A percentile compares a stretch with the other conserved stretches of the same genome.
These are phyloP conservation scores for Pimpla rufipes DNA, from an alignment of 2,888 invertebrate species.

Conservation along the genomic window DNA sequence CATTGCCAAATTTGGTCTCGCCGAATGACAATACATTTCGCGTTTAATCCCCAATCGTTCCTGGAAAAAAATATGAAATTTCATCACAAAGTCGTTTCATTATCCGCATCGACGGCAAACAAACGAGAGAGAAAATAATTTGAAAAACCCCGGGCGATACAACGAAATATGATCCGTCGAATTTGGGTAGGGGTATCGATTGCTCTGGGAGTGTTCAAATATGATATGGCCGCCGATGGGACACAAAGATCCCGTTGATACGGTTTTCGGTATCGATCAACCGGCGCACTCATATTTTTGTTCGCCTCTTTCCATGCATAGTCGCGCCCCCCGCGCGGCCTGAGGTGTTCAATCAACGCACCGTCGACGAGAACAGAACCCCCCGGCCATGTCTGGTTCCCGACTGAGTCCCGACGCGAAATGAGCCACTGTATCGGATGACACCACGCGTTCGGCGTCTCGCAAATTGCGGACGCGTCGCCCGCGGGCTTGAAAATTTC, in stretches of 20 bases:
- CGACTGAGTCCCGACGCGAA: constrained; percentile 26
- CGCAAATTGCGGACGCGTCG: not conserved
- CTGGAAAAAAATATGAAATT: no score
- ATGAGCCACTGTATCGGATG: constrained; percentile 35
- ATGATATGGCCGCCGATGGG: not conserved
- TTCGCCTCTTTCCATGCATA: constrained; percentile 5
- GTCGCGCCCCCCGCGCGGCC: constrained; percentile 2
- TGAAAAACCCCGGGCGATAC: not conserved
- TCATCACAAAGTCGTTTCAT: no score
- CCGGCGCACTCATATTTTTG: constrained; percentile 12
- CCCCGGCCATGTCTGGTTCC: constrained; percentile 39
- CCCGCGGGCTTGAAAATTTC: constrained; percentile 36
- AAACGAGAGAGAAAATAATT: not conserved
- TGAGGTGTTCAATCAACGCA: constrained; percentile 60
- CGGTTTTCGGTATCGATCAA: constrained; percentile 14
- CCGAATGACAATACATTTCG: no score
- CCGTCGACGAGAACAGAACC: constrained; percentile 46
- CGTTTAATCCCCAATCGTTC: no score
- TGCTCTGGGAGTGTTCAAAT: constrained; percentile 4
- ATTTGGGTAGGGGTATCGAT: not conserved
- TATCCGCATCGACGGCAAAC: not conserved
- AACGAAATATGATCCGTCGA: not conserved
- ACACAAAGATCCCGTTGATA: constrained; percentile 36
- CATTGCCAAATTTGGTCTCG: no score
- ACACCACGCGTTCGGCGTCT: constrained; percentile 17